These are phyloP conservation scores for Carapus acus DNA, from an alignment of 2,797 vertebrate species.

Conservation along the genomic window DNA sequence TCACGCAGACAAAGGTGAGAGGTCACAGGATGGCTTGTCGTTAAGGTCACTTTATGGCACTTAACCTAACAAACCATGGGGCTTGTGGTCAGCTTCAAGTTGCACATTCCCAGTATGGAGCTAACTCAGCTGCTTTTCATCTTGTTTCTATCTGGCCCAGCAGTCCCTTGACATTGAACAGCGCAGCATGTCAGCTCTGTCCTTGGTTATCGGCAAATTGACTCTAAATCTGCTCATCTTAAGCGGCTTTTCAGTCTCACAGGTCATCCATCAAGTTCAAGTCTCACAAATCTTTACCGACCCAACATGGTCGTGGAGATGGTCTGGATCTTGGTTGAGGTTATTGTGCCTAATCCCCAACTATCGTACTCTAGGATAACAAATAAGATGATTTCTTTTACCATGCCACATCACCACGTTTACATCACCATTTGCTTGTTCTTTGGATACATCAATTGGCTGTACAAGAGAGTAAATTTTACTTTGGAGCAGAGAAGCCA, in stretches of 20 bases:
- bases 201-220: too few relatives aligned
- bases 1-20: conserved; percentile 15
- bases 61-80: conserved; percentile 5
- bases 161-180: neutral
- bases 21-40: conserved; percentile 39
- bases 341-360: neutral
- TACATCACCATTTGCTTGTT: neutral
- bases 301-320: too few relatives aligned
- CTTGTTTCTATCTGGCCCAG: too few relatives aligned
- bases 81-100: conserved; percentile 12
- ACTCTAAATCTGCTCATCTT: too few relatives aligned
- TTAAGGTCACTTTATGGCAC: conserved; percentile 13
- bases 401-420: too few relatives aligned
- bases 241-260: too few relatives aligned
- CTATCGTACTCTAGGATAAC: too few relatives aligned
- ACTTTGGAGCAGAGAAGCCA: conserved; percentile 7
- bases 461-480: conserved; percentile 19
- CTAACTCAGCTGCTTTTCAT: conserved; percentile 6
- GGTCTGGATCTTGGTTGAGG: neutral
- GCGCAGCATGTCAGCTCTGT: neutral
- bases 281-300: too few relatives aligned
- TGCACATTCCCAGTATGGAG: conserved; percentile 22
- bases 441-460: conserved; percentile 6
- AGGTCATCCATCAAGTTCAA: too few relatives aligned
- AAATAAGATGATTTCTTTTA: too few relatives aligned